phyloP scores from a whole-genome alignment of 2,888 invertebrate genomes.

The Steinernema hermaphroditum region DNA sequence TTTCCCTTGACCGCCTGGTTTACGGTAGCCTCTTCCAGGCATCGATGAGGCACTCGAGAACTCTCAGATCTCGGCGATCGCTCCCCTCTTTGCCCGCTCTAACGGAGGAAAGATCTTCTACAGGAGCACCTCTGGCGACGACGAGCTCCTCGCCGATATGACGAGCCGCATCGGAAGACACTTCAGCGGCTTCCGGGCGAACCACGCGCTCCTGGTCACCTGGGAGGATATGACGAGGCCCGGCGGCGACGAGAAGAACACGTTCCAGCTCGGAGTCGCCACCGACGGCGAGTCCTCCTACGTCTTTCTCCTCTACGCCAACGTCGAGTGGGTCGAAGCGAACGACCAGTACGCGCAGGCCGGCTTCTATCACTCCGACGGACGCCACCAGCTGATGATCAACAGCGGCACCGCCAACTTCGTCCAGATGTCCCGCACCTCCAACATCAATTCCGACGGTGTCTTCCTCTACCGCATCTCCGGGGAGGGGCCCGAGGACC shows the following conservation, averaged over 20 bases:
- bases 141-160: constrained; percentile 43
- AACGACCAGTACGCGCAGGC: constrained; percentile 81
- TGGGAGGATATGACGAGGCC: constrained; percentile 75
- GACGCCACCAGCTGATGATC: constrained; percentile 76
- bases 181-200: constrained; percentile 78
- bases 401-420: constrained; percentile 91
- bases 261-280: constrained; percentile 74
- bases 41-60: constrained; percentile 17
- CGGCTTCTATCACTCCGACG: constrained; percentile 84
- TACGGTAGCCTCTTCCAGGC: background rate
- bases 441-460: constrained; percentile 83
- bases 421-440: constrained; percentile 79
- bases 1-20: background rate
- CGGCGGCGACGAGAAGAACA: constrained; percentile 71
- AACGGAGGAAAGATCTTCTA: constrained; percentile 19
- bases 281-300: constrained; percentile 81
- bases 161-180: constrained; percentile 74
- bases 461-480: constrained; percentile 81
- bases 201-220: constrained; percentile 81
- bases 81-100: constrained; percentile 19
- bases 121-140: constrained; percentile 49
- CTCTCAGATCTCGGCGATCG: constrained; percentile 3
- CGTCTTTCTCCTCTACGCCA: constrained; percentile 83
- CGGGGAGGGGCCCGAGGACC: constrained; percentile 56
- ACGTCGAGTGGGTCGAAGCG: constrained; percentile 79